A percentile compares a stretch with the other conserved stretches of the same genome.
Evolutionary conservation across 1,140 invertebrate species (phyloP).

Genomic region (Pantala flavescens): DNA sequence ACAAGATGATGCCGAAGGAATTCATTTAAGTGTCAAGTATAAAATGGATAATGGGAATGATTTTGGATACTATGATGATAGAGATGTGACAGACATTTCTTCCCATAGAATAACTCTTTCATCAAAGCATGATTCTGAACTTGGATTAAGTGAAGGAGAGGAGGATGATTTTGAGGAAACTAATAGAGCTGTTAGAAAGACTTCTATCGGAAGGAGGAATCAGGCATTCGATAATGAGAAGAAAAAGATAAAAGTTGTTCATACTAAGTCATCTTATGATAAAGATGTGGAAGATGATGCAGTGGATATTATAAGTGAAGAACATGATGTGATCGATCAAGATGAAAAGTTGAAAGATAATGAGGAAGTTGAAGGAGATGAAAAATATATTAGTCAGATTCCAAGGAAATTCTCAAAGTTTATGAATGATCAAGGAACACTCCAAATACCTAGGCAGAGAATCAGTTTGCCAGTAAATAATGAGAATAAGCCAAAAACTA

Average conservation of each 20-base stretch:
- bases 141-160: not conserved
- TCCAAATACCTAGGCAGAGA: too few relatives aligned
- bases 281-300: too few relatives aligned
- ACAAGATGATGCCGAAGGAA: not conserved
- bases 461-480: too few relatives aligned
- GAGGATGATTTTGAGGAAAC: conserved; percentile 5
- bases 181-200: not conserved
- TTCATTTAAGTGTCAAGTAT: not conserved
- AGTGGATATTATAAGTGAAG: too few relatives aligned
- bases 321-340: too few relatives aligned
- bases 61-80: not conserved
- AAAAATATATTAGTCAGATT: too few relatives aligned
- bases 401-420: too few relatives aligned
- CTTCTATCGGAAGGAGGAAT: not conserved
- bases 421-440: too few relatives aligned
- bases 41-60: not conserved
- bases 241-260: not conserved
- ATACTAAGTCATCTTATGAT: not conserved
- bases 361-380: too few relatives aligned
- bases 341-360: too few relatives aligned
- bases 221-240: not conserved
- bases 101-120: not conserved
- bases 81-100: not conserved
- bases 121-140: not conserved
- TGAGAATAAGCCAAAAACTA: too few relatives aligned